Evolutionary conservation across 53 echinoderm and acorn worm genomes (phyloP), one percentile per base, ranked within the genome.

Genomic region (Astropecten irregularis): DNA sequence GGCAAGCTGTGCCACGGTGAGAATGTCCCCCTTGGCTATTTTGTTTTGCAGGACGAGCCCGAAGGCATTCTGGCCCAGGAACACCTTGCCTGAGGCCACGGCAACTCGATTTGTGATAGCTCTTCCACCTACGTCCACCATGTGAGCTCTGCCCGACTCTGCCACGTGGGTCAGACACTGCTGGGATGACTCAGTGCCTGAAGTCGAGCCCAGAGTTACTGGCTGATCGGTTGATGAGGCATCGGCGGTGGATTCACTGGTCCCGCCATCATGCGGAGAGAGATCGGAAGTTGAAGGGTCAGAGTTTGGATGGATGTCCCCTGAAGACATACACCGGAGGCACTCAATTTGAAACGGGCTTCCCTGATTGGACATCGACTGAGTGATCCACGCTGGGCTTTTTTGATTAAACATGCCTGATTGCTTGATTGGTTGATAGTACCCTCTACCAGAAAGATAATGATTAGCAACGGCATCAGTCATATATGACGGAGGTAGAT

Each of bases 101-200:
- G 97, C 97, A 39, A 74, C 74, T 22, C 97, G 52, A 6, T 50
- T 30, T 0, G 91, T 89, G 6, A 51, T 52, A 15, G 74, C 76
- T 49, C 92, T 96, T 35, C 40, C 73, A 16, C 93, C 86, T 13
- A 96, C 97, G 30, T 96, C 97, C 38, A 96, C 97, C 97, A 96
- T 96, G 25, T 83, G 65, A 15, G 94, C 90, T 36, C 71, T 49
- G 44, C 93, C 97, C 0, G 85, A 56, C 3, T 77, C 32, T n/a
- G 82, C 85, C 9, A 94, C 85, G 36, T 96, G 97, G 20, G 93
- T 96, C 11, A 93, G 66, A 14, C 40, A 71, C 35, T 40, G 32
- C 18, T 30, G 1, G n/a, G 74, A 25, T 19, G 73, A 4, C 39
- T 21, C 84, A 22, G 68, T 29, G 32, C 56, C 20, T 26, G 63